Percentiles rank a stretch among this genome's conserved stretches.
phyloP scores from a whole-genome alignment of 2,888 invertebrate genomes.

The Mechanitis messenoides region DNA sequence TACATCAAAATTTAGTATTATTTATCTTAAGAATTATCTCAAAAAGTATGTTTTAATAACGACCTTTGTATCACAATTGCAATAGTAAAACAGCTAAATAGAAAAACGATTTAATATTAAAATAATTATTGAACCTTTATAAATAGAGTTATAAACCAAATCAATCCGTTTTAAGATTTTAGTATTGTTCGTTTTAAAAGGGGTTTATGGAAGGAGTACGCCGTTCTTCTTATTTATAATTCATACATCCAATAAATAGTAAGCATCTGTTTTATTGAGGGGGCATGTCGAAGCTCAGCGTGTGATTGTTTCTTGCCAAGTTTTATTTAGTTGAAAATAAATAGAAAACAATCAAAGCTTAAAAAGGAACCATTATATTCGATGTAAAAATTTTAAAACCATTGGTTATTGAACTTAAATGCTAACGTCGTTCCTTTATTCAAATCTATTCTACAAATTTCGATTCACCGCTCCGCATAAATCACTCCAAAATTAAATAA shows the following conservation, averaged over 20 bases:
- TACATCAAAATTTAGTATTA: too few species aligned
- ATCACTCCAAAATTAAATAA: slow-evolving; percentile 28
- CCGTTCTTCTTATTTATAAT: slow-evolving; percentile 26
- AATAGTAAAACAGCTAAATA: neutral
- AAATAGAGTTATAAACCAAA: neutral
- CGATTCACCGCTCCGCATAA: slow-evolving; percentile 24
- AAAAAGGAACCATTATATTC: too few species aligned
- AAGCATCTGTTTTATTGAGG: slow-evolving; percentile 18
- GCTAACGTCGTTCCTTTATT: slow-evolving; percentile 17
- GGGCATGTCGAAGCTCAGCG: slow-evolving; percentile 8
- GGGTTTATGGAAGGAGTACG: slow-evolving; percentile 16
- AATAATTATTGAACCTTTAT: neutral
- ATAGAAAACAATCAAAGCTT: too few species aligned
- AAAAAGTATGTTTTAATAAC: too few species aligned
- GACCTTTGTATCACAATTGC: neutral
- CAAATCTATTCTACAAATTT: slow-evolving; percentile 29
- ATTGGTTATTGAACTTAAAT: too few species aligned
- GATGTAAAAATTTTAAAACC: too few species aligned
- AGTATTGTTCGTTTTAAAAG: slow-evolving; percentile 15
- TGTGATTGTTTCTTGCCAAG: slow-evolving; percentile 6
- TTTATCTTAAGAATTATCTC: too few species aligned
- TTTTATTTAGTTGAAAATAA: neutral
- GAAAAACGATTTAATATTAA: neutral
- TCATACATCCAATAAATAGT: slow-evolving; percentile 22
- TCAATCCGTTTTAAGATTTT: slow-evolving; percentile 18